A percentile compares a stretch with the other conserved stretches of the same genome.
Evolutionary conservation across 1,140 invertebrate species (phyloP).

Genomic region (Drepana arcuata): DNA sequence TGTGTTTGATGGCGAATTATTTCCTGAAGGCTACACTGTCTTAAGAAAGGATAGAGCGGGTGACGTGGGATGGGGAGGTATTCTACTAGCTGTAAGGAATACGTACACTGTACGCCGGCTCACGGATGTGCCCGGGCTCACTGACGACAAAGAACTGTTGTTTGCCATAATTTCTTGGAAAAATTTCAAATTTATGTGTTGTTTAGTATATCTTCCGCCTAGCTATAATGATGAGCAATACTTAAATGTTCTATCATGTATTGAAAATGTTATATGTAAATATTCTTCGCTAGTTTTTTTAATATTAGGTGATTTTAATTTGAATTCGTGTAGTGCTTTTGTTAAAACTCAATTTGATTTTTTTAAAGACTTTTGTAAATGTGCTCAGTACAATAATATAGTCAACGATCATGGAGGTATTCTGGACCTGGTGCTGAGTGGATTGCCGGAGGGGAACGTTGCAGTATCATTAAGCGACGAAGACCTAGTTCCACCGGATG

Average conservation of each 20-base stretch:
- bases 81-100: slow-evolving; percentile 8
- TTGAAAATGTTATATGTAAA: slow-evolving; percentile 9
- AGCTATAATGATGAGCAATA: slow-evolving; percentile 6
- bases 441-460: background rate
- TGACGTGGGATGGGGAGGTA: slow-evolving; percentile 16
- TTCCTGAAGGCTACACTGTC: slow-evolving; percentile 8
- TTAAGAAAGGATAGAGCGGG: slow-evolving; percentile 7
- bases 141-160: slow-evolving; percentile 4
- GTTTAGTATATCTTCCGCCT: slow-evolving; percentile 13
- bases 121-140: slow-evolving; percentile 1
- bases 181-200: slow-evolving; percentile 6
- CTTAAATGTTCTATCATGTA: slow-evolving; percentile 4
- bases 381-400: slow-evolving; percentile 2
- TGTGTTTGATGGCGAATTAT: slow-evolving; percentile 5
- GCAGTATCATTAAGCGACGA: background rate
- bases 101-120: background rate
- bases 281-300: slow-evolving; percentile 3
- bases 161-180: slow-evolving; percentile 5
- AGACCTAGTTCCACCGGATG: slow-evolving; percentile 1
- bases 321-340: slow-evolving; percentile 11
- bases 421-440: slow-evolving; percentile 5
- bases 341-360: slow-evolving; percentile 6
- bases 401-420: slow-evolving; percentile 3
- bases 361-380: background rate
- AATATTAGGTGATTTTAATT: slow-evolving; percentile 14